Percentiles rank a stretch among this genome's conserved stretches.
These are phyloP conservation scores for Scarus forsteni DNA, from an alignment of 2,797 vertebrate genomes.

Conservation along the genomic window DNA sequence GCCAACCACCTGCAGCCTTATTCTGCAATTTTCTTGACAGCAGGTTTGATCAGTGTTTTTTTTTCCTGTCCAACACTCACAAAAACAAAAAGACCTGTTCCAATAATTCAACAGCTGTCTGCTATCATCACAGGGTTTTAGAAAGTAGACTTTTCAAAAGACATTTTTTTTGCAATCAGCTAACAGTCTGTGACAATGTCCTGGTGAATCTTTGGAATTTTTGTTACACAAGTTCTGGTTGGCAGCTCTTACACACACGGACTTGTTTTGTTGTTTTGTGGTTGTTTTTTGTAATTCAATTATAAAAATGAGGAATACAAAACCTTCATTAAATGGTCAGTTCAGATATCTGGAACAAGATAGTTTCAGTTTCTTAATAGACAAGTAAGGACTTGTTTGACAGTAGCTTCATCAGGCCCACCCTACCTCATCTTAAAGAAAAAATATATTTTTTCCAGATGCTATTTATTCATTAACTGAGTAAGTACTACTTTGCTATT, in stretches of 20 bases:
- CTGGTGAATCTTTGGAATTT: constrained; percentile 1
- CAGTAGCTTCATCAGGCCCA: not conserved
- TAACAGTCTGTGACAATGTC: not conserved
- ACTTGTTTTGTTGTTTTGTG: too few species aligned
- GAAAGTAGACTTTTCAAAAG: constrained; percentile 5
- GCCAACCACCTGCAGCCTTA: constrained; percentile 13
- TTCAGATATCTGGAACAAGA: too few species aligned
- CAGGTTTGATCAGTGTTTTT: constrained; percentile 7
- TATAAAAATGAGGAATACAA: too few species aligned
- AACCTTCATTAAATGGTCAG: too few species aligned
- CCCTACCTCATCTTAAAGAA: not conserved
- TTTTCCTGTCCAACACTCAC: not conserved
- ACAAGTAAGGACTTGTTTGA: too few species aligned
- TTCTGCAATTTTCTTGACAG: not conserved
- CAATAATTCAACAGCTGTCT: not conserved
- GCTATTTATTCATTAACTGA: not conserved
- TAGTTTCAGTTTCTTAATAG: too few species aligned
- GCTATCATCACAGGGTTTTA: not conserved
- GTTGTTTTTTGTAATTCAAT: too few species aligned
- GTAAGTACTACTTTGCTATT: constrained; percentile 1
- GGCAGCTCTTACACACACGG: not conserved
- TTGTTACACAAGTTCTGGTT: not conserved
- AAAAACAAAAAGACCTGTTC: not conserved
- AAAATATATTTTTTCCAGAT: not conserved
- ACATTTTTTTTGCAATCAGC: not conserved